A percentile compares a stretch with the other conserved stretches of the same genome.
Evolutionary conservation across 2,113 vertebrate species (phyloP).

Genomic region (Barbus barbus): DNA sequence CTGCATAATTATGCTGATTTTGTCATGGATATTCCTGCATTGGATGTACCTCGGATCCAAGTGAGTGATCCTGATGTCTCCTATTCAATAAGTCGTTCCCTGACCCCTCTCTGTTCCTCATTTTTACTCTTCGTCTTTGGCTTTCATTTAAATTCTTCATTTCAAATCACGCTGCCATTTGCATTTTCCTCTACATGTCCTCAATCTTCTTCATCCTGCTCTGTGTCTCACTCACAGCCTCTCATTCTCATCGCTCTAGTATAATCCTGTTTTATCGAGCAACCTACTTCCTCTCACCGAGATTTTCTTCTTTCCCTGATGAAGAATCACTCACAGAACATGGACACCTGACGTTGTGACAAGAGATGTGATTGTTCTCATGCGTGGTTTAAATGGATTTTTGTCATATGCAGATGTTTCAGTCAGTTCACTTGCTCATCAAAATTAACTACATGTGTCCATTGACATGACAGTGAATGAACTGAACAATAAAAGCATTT

Average conservation of each 20-base stretch:
- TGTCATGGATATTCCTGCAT: conserved; percentile 89
- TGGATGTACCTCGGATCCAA: conserved; percentile 89
- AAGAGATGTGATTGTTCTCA: neutral
- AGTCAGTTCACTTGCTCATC: neutral
- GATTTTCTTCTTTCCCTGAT: neutral
- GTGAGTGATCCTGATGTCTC: conserved; percentile 75
- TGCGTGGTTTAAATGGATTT: neutral
- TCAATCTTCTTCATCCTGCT: conserved; percentile 10
- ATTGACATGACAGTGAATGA: neutral
- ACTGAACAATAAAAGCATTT: neutral
- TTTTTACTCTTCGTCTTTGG: neutral
- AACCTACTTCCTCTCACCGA: neutral
- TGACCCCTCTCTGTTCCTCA: neutral
- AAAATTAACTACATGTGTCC: neutral
- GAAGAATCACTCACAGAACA: conserved; percentile 15
- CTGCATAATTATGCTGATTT: conserved; percentile 77
- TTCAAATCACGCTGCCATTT: neutral
- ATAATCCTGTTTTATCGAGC: conserved; percentile 24
- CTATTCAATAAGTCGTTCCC: neutral
- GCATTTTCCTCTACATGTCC: neutral
- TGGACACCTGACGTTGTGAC: neutral
- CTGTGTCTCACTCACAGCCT: neutral
- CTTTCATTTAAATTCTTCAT: conserved; percentile 8
- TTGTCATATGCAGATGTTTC: neutral
- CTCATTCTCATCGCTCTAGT: neutral